Conservation (phyloP, 2,888 invertebrate genomes). For the Agonopterix alstromeriana region DNA sequence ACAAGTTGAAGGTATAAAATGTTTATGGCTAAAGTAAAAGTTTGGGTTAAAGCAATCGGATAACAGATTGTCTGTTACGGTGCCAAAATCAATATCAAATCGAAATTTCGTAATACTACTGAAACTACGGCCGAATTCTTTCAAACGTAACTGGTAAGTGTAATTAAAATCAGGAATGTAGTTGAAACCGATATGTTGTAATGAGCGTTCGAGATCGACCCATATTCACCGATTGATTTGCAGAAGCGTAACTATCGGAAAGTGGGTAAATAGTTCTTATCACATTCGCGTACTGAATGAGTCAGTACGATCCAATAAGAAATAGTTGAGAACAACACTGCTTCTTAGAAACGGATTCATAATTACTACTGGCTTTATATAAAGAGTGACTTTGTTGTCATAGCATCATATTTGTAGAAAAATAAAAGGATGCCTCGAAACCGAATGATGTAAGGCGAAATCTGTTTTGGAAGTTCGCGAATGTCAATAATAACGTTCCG, state of each 20-base stretch:
- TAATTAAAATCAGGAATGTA: no score
- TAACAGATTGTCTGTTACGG: no score
- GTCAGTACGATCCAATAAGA: constrained; percentile 11
- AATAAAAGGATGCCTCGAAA: neutral
- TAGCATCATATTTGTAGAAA: neutral
- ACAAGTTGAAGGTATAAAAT: no score
- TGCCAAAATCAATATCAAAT: no score
- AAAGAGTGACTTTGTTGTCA: constrained; percentile 5
- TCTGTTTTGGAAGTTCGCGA: constrained; percentile 61
- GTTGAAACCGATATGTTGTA: no score
- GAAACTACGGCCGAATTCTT: no score
- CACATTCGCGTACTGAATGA: constrained; percentile 10
- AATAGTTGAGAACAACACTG: neutral
- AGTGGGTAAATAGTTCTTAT: constrained; percentile 16
- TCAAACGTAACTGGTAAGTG: no score
- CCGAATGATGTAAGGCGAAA: constrained; percentile 42
- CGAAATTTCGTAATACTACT: no score
- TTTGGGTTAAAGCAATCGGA: no score
- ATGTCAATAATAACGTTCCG: constrained; percentile 73
- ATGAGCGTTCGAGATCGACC: neutral
- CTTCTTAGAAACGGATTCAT: no score
- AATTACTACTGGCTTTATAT: neutral
- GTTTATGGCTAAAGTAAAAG: no score
- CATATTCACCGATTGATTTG: constrained; percentile 2
- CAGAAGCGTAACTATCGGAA: constrained; percentile 10